Conservation (phyloP, 2,113 vertebrate species). For the Neopipo cinnamomea region DNA sequence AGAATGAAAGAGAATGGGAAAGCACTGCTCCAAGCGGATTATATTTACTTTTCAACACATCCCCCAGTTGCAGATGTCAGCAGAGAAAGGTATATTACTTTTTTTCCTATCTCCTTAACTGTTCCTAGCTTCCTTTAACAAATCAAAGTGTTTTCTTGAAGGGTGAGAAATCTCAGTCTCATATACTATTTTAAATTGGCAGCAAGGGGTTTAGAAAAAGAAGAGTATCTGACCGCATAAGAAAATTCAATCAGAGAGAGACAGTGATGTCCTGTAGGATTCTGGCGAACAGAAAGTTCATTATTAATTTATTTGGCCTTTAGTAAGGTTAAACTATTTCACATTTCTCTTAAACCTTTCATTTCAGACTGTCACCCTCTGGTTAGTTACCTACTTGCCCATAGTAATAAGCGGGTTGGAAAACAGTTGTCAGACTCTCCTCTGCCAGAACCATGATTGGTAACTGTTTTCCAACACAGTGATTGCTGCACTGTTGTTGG, state of each 20-base stretch:
- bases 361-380: background rate
- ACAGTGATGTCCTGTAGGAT: background rate
- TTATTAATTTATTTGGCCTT: background rate
- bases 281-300: background rate
- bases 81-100: background rate
- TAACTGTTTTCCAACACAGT: background rate
- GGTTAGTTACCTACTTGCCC: background rate
- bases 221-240: background rate
- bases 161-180: constrained; percentile 6
- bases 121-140: background rate
- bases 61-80: background rate
- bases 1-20: background rate
- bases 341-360: background rate
- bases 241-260: background rate
- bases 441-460: background rate
- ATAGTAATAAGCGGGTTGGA: background rate
- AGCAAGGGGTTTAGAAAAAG: background rate
- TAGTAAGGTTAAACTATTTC: background rate
- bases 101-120: background rate
- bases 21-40: background rate
- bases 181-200: background rate
- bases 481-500: background rate
- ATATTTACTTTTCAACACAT: constrained; percentile 1
- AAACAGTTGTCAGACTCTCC: background rate
- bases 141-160: constrained; percentile 29